phyloP scores from a whole-genome alignment of 2,888 invertebrate species.

The Synanthedon formicaeformis region DNA sequence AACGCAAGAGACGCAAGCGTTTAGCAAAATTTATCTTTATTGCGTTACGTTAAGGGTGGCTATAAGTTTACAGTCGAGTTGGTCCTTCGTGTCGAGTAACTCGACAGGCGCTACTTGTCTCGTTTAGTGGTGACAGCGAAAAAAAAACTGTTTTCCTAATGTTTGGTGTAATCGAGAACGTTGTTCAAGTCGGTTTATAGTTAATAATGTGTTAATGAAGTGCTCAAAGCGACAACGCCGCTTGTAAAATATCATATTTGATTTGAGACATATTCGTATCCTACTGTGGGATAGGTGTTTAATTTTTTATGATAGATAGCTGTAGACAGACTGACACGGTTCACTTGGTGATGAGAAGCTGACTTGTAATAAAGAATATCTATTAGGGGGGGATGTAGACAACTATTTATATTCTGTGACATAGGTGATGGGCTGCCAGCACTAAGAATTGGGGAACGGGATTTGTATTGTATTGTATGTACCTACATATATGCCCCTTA shows the following conservation, averaged over 20 bases:
- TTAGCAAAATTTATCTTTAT: background rate
- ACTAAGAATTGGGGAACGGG: too few relatives aligned
- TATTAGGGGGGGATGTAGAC: too few relatives aligned
- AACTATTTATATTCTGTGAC: too few relatives aligned
- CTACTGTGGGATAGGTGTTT: too few relatives aligned
- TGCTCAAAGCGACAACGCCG: background rate
- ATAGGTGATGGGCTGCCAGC: too few relatives aligned
- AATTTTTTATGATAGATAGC: too few relatives aligned
- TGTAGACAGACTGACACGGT: too few relatives aligned
- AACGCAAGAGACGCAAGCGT: background rate
- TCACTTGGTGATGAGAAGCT: too few relatives aligned
- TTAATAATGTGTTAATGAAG: slow-evolving; percentile 1
- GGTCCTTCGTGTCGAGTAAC: slow-evolving; percentile 20
- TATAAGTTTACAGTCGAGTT: slow-evolving; percentile 5
- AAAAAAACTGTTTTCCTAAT: slow-evolving; percentile 32
- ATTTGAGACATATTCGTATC: background rate
- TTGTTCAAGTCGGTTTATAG: slow-evolving; percentile 15
- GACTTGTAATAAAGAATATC: too few relatives aligned
- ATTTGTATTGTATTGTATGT: too few relatives aligned
- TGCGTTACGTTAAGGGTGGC: background rate
- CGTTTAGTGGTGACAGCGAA: slow-evolving; percentile 18
- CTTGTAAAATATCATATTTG: background rate
- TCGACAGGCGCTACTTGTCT: slow-evolving; percentile 46
- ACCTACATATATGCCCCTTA: too few relatives aligned
- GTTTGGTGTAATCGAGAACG: slow-evolving; percentile 34